A percentile compares a stretch with the other conserved stretches of the same genome.
These are phyloP conservation scores for Myotis davidii DNA, from an alignment of 2,113 vertebrate genomes.

Conservation along the genomic window DNA sequence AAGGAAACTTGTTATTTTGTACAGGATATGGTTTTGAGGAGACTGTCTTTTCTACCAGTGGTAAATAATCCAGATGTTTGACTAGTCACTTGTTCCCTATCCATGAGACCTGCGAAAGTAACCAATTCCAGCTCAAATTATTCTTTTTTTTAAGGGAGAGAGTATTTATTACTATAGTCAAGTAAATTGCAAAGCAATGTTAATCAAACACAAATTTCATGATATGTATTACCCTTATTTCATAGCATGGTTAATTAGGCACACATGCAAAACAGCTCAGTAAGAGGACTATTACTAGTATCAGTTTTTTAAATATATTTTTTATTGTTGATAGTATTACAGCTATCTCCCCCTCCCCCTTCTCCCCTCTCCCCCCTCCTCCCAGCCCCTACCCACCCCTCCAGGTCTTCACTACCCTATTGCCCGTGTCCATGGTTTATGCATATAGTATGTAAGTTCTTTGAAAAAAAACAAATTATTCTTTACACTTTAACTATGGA, in stretches of 20 bases:
- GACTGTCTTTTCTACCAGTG: background rate
- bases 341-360: too few species aligned
- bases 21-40: background rate
- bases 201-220: conserved; percentile 26
- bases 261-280: conserved; percentile 11
- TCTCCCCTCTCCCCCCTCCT: too few species aligned
- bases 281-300: background rate
- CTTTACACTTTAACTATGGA: too few species aligned
- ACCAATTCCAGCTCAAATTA: background rate
- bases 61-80: conserved; percentile 16
- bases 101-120: background rate
- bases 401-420: too few species aligned
- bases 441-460: too few species aligned
- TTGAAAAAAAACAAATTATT: too few species aligned
- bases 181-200: conserved; percentile 41
- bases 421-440: too few species aligned
- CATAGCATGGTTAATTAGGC: conserved; percentile 26
- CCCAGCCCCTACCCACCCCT: too few species aligned
- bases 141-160: background rate
- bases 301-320: background rate
- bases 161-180: conserved; percentile 28
- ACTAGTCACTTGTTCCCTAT: background rate
- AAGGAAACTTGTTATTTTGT: conserved; percentile 22
- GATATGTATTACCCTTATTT: background rate
- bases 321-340: too few species aligned